Percentiles rank a stretch among this genome's conserved stretches.
phyloP scores from a whole-genome alignment of 2,888 invertebrate genomes.

The Apotomis turbidana region DNA sequence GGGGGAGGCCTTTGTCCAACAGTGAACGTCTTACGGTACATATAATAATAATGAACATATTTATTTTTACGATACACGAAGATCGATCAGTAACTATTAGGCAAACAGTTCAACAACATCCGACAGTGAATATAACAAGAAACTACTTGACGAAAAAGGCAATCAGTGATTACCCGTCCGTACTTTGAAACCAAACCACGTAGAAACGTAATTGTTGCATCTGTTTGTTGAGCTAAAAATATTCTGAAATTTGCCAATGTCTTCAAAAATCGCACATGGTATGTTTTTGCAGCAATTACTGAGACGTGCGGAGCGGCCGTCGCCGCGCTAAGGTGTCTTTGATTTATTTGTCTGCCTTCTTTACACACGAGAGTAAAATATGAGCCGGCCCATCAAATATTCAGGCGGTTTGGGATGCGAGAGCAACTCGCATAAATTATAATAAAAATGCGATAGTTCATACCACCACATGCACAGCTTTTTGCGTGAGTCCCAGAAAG shows the following conservation, averaged over 20 bases:
- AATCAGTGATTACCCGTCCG: background rate
- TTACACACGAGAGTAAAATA: constrained; percentile 75
- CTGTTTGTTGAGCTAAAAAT: constrained; percentile 53
- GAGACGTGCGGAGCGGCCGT: constrained; percentile 74
- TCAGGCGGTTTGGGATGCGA: constrained; percentile 72
- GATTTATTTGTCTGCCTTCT: constrained; percentile 79
- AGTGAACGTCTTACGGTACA: no score
- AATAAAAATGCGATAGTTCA: constrained; percentile 81
- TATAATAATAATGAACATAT: no score
- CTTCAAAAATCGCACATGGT: constrained; percentile 75
- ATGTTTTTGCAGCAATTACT: constrained; percentile 81
- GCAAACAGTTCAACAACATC: background rate
- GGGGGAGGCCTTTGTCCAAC: no score
- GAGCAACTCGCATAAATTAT: constrained; percentile 77
- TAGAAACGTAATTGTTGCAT: constrained; percentile 32
- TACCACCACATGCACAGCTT: constrained; percentile 63
- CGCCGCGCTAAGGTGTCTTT: constrained; percentile 74
- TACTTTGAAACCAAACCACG: constrained; percentile 13
- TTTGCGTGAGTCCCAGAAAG: constrained; percentile 62
- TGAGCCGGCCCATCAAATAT: constrained; percentile 78
- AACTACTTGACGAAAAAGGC: background rate
- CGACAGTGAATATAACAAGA: background rate
- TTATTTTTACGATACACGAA: background rate
- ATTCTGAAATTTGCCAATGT: constrained; percentile 79
- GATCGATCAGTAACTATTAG: background rate